These are phyloP conservation scores for Sarcophaga rosellei DNA, from an alignment of 2,888 invertebrate genomes.

Conservation along the genomic window DNA sequence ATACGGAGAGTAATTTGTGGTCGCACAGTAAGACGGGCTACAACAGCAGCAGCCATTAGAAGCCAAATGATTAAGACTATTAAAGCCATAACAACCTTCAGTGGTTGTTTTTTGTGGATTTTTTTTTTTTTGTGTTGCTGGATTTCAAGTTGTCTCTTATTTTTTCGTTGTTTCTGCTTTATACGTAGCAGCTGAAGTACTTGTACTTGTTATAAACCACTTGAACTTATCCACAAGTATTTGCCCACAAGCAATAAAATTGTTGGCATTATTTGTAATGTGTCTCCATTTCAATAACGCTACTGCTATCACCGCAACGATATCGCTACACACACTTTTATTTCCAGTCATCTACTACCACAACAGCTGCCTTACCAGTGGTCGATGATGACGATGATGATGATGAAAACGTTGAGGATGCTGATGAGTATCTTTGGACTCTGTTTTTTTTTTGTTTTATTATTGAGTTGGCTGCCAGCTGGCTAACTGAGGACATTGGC, in stretches of 20 bases:
- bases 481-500: slow-evolving; percentile 17
- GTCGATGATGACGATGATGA: neutral
- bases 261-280: slow-evolving; percentile 64
- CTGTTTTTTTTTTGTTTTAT: neutral
- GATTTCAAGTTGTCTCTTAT: slow-evolving; percentile 21
- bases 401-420: neutral
- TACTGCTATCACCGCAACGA: neutral
- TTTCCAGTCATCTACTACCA: neutral
- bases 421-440: slow-evolving; percentile 8
- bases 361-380: neutral
- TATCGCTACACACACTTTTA: neutral
- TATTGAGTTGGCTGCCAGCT: slow-evolving; percentile 20
- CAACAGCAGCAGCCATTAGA: neutral
- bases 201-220: slow-evolving; percentile 64
- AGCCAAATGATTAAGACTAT: slow-evolving; percentile 58
- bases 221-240: slow-evolving; percentile 68
- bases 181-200: slow-evolving; percentile 27
- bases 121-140: slow-evolving; percentile 36
- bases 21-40: neutral
- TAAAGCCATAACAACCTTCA: slow-evolving; percentile 56
- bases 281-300: slow-evolving; percentile 50
- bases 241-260: slow-evolving; percentile 67
- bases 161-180: slow-evolving; percentile 32
- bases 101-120: slow-evolving; percentile 13
- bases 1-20: neutral